A percentile compares a stretch with the other conserved stretches of the same genome.
Evolutionary conservation across 2,797 vertebrate genomes (phyloP).

Genomic region (Spatula clypeata): DNA sequence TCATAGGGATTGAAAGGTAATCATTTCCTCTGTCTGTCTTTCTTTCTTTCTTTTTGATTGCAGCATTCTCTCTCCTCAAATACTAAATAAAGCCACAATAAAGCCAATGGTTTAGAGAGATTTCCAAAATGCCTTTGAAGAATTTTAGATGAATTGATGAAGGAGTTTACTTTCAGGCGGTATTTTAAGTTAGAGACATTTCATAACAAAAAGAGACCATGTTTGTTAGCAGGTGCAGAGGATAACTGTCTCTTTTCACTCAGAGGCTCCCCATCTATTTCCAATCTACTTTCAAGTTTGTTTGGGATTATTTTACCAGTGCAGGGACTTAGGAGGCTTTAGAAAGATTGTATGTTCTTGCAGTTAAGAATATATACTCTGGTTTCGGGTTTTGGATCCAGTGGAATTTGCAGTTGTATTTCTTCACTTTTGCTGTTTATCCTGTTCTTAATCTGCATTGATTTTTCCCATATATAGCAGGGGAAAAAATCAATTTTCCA

Average conservation of each 20-base stretch:
- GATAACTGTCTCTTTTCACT: slow-evolving; percentile 35
- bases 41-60: slow-evolving; percentile 56
- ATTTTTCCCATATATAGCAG: slow-evolving; percentile 52
- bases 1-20: slow-evolving; percentile 51
- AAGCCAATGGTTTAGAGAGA: slow-evolving; percentile 33
- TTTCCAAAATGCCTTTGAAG: slow-evolving; percentile 58
- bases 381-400: background rate
- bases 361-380: background rate
- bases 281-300: slow-evolving; percentile 48
- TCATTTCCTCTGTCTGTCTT: slow-evolving; percentile 31
- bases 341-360: background rate
- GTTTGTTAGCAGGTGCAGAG: slow-evolving; percentile 38
- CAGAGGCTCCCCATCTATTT: slow-evolving; percentile 28
- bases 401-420: background rate
- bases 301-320: slow-evolving; percentile 46
- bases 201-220: slow-evolving; percentile 20
- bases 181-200: slow-evolving; percentile 41
- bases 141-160: slow-evolving; percentile 21
- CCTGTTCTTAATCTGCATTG: slow-evolving; percentile 74
- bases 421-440: slow-evolving; percentile 57
- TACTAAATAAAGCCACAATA: slow-evolving; percentile 53
- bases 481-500: slow-evolving; percentile 79
- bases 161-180: slow-evolving; percentile 22
- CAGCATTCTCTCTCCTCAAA: slow-evolving; percentile 45
- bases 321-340: background rate